These are phyloP conservation scores for Scopus umbretta DNA, from an alignment of 2,113 vertebrate genomes.

Conservation along the genomic window DNA sequence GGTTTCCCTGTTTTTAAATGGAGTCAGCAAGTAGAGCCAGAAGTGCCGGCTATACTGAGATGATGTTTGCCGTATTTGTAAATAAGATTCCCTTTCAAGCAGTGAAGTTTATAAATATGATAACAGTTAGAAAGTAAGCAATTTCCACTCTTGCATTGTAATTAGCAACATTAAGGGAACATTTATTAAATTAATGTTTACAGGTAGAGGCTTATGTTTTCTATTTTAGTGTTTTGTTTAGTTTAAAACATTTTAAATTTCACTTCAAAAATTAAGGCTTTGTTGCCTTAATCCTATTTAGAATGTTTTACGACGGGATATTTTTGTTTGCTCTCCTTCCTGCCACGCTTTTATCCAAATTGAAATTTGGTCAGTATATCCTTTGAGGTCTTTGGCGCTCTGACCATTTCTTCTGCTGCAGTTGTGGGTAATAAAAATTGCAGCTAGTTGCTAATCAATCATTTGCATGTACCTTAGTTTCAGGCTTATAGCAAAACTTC, in stretches of 20 bases:
- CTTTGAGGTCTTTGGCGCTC: not conserved
- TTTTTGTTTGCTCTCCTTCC: not conserved
- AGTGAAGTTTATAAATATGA: not conserved
- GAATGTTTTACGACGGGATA: not conserved
- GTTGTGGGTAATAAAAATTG: not conserved
- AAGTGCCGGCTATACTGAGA: not conserved
- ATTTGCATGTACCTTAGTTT: not conserved
- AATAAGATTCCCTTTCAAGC: not conserved
- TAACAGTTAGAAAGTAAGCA: not conserved
- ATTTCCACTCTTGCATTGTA: not conserved
- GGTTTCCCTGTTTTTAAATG: not conserved
- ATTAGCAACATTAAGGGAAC: not conserved
- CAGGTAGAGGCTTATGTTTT: not conserved
- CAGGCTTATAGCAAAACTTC: not conserved
- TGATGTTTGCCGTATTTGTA: not conserved
- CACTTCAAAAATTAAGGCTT: not conserved
- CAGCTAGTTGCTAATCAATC: not conserved
- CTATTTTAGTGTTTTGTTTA: not conserved
- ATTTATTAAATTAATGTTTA: not conserved
- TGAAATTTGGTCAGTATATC: not conserved
- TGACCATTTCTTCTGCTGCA: not conserved
- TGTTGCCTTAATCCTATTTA: constrained; percentile 1
- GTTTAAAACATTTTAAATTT: not conserved
- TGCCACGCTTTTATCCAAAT: not conserved
- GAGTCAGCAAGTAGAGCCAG: not conserved